phyloP scores from a whole-genome alignment of 2,797 vertebrate species.

The Oceanodroma leucorhoa region DNA sequence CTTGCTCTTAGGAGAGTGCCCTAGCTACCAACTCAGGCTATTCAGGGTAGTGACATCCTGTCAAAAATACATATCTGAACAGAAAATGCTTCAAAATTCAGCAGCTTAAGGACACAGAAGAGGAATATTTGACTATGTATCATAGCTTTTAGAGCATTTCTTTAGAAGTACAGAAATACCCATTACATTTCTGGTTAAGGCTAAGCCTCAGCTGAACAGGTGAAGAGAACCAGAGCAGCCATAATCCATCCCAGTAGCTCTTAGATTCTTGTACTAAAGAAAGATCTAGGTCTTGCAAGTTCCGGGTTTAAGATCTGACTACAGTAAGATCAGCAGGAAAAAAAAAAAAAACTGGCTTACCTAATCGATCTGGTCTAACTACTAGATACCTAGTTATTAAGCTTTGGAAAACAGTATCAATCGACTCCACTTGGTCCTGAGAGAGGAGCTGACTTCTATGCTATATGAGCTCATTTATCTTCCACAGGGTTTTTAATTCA shows the following conservation, averaged over 20 bases:
- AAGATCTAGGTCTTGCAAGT: not conserved
- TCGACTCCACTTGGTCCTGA: not conserved
- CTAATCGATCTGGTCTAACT: not conserved
- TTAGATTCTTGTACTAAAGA: not conserved
- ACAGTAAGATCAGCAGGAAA: not conserved
- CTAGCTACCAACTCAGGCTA: not conserved
- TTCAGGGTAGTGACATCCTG: not conserved
- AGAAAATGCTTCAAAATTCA: not conserved
- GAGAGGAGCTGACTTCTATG: not conserved
- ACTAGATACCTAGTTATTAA: not conserved
- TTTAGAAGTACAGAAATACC: not conserved
- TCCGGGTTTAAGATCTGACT: not conserved
- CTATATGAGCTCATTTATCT: not conserved
- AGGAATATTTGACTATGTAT: not conserved
- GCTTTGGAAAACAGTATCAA: not conserved
- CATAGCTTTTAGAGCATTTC: not conserved
- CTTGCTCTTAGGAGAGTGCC: not conserved
- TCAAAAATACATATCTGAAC: not conserved
- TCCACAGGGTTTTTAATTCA: not conserved
- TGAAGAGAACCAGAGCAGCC: not conserved
- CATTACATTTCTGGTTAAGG: not conserved
- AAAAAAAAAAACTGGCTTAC: not conserved
- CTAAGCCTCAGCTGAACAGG: not conserved
- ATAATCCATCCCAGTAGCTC: not conserved
- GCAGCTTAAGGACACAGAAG: not conserved